phyloP scores from a whole-genome alignment of 2,797 vertebrate genomes.

The Sebastes matsubarae region DNA sequence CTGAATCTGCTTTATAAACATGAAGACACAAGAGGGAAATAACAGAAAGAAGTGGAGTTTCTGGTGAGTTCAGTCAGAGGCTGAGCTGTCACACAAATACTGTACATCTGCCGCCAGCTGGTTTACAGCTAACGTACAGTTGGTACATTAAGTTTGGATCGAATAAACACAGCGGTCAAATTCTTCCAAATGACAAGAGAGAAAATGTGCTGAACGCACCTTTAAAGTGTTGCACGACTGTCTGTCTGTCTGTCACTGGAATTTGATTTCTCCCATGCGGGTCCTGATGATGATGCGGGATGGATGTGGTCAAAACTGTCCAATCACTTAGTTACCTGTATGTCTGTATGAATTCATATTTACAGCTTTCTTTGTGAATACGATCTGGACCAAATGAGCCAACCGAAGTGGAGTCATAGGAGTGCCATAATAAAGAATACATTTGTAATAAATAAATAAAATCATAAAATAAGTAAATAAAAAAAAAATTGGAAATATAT shows the following conservation, averaged over 20 bases:
- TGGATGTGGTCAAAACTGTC: too few relatives aligned
- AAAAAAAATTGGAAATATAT: too few relatives aligned
- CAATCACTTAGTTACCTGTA: too few relatives aligned
- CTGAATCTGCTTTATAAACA: background rate
- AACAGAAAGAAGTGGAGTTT: background rate
- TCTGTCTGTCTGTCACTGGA: background rate
- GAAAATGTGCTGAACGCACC: background rate
- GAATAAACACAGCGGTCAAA: background rate
- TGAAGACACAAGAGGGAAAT: background rate
- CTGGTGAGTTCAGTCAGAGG: background rate
- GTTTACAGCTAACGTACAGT: background rate
- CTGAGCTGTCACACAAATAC: background rate
- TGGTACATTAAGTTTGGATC: background rate
- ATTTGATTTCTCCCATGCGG: background rate
- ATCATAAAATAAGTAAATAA: accelerated
- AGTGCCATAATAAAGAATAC: too few relatives aligned
- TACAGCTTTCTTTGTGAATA: too few relatives aligned
- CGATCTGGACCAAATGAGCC: too few relatives aligned
- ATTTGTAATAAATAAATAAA: too few relatives aligned
- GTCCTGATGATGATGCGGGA: background rate
- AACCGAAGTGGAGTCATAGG: too few relatives aligned
- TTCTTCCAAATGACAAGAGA: background rate
- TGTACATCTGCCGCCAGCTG: background rate
- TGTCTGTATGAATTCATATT: too few relatives aligned
- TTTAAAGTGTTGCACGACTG: background rate